These are phyloP conservation scores for Bicyclus anynana DNA, from an alignment of 1,140 invertebrate genomes.

Conservation along the genomic window DNA sequence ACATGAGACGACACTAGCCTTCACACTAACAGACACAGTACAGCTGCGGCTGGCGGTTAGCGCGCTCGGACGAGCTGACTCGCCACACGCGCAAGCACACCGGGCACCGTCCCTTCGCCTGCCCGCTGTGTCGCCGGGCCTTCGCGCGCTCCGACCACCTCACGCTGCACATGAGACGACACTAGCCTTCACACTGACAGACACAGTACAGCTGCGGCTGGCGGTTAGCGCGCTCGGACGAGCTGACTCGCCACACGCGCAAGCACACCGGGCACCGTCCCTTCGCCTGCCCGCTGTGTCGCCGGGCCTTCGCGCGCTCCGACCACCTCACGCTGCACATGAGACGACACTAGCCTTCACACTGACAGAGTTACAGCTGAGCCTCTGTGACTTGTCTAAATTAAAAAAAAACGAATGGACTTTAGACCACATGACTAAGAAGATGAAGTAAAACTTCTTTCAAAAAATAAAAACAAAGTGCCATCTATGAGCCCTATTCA, in stretches of 20 bases:
- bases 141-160: conserved; percentile 98
- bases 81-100: conserved; percentile 97
- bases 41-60: conserved; percentile 97
- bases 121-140: conserved; percentile 92
- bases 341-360: conserved; percentile 43
- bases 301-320: conserved; percentile 95
- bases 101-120: conserved; percentile 96
- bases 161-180: conserved; percentile 84
- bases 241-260: conserved; percentile 95
- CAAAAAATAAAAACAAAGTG: no score
- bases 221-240: conserved; percentile 96
- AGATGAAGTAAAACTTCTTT: no score
- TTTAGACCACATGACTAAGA: no score
- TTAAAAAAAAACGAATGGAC: no score
- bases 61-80: conserved; percentile 95
- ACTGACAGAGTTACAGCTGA: background rate
- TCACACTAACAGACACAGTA: background rate
- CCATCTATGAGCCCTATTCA: no score
- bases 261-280: conserved; percentile 97
- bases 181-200: conserved; percentile 23
- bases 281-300: conserved; percentile 95
- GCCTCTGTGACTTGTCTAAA: no score
- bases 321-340: conserved; percentile 95
- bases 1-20: conserved; percentile 74
- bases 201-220: conserved; percentile 88